Evolutionary conservation across 2,797 vertebrate species (phyloP), one percentile per base, ranked within the genome.

Genomic region (Alauda arvensis): DNA sequence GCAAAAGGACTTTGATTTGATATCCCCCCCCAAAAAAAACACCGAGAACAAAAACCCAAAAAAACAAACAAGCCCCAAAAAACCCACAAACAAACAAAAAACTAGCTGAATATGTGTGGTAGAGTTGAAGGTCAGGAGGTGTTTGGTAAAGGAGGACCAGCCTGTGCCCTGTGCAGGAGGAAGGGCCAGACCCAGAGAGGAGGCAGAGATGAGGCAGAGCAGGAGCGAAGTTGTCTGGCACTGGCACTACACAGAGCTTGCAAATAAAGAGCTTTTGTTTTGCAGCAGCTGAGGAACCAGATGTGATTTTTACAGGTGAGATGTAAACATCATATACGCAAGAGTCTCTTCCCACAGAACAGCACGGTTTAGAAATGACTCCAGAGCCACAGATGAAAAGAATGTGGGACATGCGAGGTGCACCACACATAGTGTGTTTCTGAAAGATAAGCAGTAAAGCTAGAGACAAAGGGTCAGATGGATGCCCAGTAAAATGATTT

Each of bases 81-180:
- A 37, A 8, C 34, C 34, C 34, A 37, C 34, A 37, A 37, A 37
- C 34, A 37, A 37, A 37, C 34, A 37, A 37, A 37, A 70, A 10
- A 40, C 40, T 13, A 63, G 60, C 3, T 1, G 18, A 51, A 68
- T 0, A 0, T 52, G 26, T 0, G 0, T 10, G 21, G 21, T 46
- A 26, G 46, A 74, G 24, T 8, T 69, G 63, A 66, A 52, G 55
- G 42, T 24, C 24, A 26, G 52, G 68, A 68, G 10, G 18, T 51
- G 46, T 62, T 77, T 87, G 62, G 48, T 25, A 15, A 83, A 78
- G 55, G 34, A 85, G 42, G 14, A 77, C 12, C 42, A 45, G 51
- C 19, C 57, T 31, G 26, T 34, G 34, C 24, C n/a, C 39, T 31
- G 39, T 1, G 6, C 37, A 40, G 52, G 28, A 51, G 53, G 26